Percentiles rank a stretch among this genome's conserved stretches.
Evolutionary conservation across 1,140 invertebrate species (phyloP).

Genomic region (Teleogryllus occipitalis): DNA sequence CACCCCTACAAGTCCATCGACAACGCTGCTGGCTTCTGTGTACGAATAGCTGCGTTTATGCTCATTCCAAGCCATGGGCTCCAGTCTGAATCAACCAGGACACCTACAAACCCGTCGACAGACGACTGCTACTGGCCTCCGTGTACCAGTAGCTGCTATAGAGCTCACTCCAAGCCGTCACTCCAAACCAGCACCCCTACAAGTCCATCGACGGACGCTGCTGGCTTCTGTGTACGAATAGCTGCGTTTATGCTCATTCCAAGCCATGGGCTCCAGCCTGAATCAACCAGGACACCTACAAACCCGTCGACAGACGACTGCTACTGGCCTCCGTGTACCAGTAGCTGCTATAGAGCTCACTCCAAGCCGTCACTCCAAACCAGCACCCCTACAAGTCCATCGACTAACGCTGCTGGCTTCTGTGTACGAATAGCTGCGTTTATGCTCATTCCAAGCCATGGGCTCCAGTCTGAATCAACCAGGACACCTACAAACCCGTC

Average conservation of each 20-base stretch:
- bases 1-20: constrained; percentile 70
- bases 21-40: constrained; percentile 53
- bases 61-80: too few relatives aligned
- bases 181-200: constrained; percentile 77
- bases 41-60: constrained; percentile 41
- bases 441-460: too few relatives aligned
- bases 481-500: constrained; percentile 70
- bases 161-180: constrained; percentile 73
- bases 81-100: constrained; percentile 84
- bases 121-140: constrained; percentile 51
- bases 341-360: constrained; percentile 69
- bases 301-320: constrained; percentile 53
- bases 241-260: too few relatives aligned
- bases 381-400: constrained; percentile 74
- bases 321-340: constrained; percentile 58
- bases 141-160: constrained; percentile 58
- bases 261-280: too few relatives aligned
- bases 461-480: too few relatives aligned
- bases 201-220: too few relatives aligned
- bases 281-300: constrained; percentile 79
- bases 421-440: constrained; percentile 47
- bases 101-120: constrained; percentile 63
- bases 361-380: constrained; percentile 73
- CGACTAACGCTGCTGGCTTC: constrained; percentile 53
- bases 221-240: too few relatives aligned